These are phyloP conservation scores for Montifringilla adamsi DNA, from an alignment of 2,113 vertebrate genomes.

Conservation along the genomic window DNA sequence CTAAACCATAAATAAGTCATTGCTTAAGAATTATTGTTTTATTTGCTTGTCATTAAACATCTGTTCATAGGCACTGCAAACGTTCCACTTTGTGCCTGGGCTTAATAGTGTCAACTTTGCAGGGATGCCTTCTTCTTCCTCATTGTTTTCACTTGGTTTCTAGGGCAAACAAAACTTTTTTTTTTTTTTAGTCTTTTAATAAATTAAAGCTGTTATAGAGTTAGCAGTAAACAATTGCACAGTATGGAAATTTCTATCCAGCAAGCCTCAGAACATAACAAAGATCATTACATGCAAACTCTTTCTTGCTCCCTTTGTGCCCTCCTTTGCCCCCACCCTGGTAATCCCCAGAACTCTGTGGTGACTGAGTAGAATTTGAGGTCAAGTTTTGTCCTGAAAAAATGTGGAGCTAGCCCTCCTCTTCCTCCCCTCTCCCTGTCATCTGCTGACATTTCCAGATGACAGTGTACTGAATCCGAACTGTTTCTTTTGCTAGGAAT, in stretches of 20 bases:
- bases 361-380: background rate
- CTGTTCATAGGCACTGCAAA: background rate
- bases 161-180: background rate
- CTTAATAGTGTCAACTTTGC: background rate
- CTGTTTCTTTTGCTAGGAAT: slow-evolving; percentile 28
- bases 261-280: background rate
- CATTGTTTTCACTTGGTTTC: slow-evolving; percentile 43
- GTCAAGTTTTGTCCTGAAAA: background rate
- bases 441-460: slow-evolving; percentile 13
- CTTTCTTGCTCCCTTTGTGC: background rate
- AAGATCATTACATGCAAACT: background rate
- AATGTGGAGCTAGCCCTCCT: background rate
- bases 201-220: background rate
- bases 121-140: background rate
- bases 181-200: background rate
- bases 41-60: background rate
- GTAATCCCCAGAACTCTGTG: background rate
- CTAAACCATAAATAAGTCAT: background rate
- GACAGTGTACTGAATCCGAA: background rate
- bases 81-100: background rate
- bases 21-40: slow-evolving; percentile 15
- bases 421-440: background rate
- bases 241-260: background rate
- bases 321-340: accelerated
- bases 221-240: background rate